Conservation (phyloP, 2,888 invertebrate genomes). For the Lithophane socia region DNA sequence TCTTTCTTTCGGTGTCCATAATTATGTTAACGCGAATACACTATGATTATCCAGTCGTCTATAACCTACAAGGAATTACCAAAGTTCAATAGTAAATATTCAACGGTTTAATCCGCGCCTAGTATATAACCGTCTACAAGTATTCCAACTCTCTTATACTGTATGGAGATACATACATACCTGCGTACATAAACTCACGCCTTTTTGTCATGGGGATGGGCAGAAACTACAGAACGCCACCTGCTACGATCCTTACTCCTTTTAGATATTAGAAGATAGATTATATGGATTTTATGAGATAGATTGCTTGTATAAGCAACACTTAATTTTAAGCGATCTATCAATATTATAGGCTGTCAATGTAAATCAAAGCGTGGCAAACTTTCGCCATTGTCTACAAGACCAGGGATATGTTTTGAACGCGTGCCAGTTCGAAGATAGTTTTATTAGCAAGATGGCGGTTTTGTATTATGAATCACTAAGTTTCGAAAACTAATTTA, state of each 20-base stretch:
- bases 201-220: neutral
- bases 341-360: constrained; percentile 36
- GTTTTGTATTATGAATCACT: constrained; percentile 25
- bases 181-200: neutral
- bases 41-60: neutral
- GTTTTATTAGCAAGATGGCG: constrained; percentile 52
- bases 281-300: neutral
- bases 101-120: neutral
- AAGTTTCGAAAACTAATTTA: constrained; percentile 16
- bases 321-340: constrained; percentile 15
- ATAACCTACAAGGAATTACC: neutral
- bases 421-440: constrained; percentile 54
- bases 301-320: neutral
- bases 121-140: neutral
- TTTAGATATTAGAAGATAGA: neutral
- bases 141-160: neutral
- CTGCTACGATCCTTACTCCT: neutral
- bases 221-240: neutral
- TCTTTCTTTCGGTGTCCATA: neutral
- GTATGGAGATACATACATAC: neutral
- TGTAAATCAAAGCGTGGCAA: constrained; percentile 34
- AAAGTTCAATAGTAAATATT: neutral
- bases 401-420: constrained; percentile 48
- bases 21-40: neutral
- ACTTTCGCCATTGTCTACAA: constrained; percentile 51